Evolutionary conservation across 2,888 invertebrate genomes (phyloP), one percentile per base, ranked within the genome.

Genomic region (Stramonita haemastoma): DNA sequence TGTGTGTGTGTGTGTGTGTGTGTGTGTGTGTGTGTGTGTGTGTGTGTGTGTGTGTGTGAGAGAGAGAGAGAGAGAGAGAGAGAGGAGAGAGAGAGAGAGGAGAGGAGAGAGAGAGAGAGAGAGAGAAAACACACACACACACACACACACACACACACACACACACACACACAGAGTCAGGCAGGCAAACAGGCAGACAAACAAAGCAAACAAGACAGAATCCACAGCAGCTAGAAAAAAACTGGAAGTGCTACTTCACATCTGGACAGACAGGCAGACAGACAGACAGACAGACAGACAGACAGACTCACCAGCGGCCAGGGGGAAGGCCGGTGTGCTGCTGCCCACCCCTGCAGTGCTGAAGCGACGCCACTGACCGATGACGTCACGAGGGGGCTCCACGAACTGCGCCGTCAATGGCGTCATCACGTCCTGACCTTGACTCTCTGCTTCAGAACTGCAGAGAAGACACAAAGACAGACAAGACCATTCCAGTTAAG

Each of bases 391-490:
- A 19, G 36, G 29, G 6, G 89, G 85, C 56, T 89, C 89, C 29
- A 89, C 89, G 17, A 89, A 89, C 34, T 85, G 89, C 6, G 89
- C 89, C 4, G 89, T 89, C 73, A 89, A 70, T 89, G 89, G 85
- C 70, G 89, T 89, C 89, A 84, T 60, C n/a, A 70, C 73, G 36
- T 70, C 56, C 19, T 46, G 19, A 6, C n/a, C 36, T 22, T 26
- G n/a, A 0, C 13, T 6, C 13, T 22, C 29, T 0, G 70, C 87
- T 56, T 36, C 87, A 22, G 86, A 60, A 8, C 57, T 57, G 15
- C 1, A 5, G 84, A 57, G 29, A 46, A 36, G 83, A 22, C 11
- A 56, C 2, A 36, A 36, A 15, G 79, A 34, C 34, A 36, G 5
- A 81, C 19, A 81, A 66, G 66, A 66, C 66, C 17, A 26, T 22